Evolutionary conservation across 2,888 invertebrate genomes (phyloP).

Genomic region (Drosophila setosimentum): DNA sequence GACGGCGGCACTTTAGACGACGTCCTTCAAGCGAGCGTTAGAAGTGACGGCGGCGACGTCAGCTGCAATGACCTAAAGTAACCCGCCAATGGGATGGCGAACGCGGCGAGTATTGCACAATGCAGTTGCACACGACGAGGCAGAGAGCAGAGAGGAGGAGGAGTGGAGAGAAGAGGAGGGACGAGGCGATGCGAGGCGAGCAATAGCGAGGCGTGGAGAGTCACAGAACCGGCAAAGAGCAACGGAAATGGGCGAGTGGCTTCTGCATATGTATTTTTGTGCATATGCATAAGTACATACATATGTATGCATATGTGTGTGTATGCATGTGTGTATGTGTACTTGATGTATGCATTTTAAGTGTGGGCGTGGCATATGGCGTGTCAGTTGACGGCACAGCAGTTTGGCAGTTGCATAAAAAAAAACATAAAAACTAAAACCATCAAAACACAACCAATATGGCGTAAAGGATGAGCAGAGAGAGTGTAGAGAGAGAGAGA

Average conservation of each 20-base stretch:
- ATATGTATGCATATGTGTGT: constrained; percentile 9
- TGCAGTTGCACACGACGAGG: constrained; percentile 25
- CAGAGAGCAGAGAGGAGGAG: neutral
- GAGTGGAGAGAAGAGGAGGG: neutral
- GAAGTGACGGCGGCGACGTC: constrained; percentile 62
- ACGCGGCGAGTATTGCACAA: constrained; percentile 59
- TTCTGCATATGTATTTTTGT: constrained; percentile 8
- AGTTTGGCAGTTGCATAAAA: constrained; percentile 49
- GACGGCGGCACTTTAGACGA: constrained; percentile 52
- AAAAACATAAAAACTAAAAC: constrained; percentile 32
- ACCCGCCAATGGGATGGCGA: constrained; percentile 72
- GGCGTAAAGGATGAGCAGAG: constrained; percentile 16
- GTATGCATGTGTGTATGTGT: constrained; percentile 14
- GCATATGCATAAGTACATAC: constrained; percentile 3
- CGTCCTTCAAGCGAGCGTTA: constrained; percentile 79
- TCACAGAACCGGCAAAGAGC: constrained; percentile 44
- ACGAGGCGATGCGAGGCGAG: neutral
- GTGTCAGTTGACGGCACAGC: constrained; percentile 36
- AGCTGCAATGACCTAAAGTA: constrained; percentile 81
- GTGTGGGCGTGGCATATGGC: constrained; percentile 58
- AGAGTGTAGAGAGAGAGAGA: neutral
- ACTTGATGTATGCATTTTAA: constrained; percentile 25
- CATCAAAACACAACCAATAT: constrained; percentile 35
- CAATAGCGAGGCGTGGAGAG: constrained; percentile 10
- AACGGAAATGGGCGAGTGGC: constrained; percentile 59